A percentile compares a stretch with the other conserved stretches of the same genome.
phyloP scores from a whole-genome alignment of 2,113 vertebrate species.

The Tor tambroides region DNA sequence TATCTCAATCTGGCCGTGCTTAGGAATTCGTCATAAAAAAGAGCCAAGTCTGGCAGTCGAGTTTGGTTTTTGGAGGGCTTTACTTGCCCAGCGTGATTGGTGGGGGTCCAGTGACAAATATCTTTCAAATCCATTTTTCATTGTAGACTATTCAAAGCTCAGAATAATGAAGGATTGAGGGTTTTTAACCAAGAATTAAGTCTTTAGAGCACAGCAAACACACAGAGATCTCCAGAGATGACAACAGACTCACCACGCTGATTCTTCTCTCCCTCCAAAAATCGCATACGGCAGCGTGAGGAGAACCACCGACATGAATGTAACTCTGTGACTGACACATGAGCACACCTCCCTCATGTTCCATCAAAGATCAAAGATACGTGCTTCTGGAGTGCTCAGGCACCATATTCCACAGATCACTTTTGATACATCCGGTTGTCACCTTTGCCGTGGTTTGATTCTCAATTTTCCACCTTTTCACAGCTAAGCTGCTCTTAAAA shows the following conservation, averaged over 20 bases:
- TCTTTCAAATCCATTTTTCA: slow-evolving; percentile 51
- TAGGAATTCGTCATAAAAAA: not conserved
- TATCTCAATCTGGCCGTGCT: slow-evolving; percentile 15
- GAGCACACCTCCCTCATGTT: slow-evolving; percentile 46
- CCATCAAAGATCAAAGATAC: slow-evolving; percentile 46
- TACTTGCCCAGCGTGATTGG: slow-evolving; percentile 8
- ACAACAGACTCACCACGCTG: slow-evolving; percentile 25
- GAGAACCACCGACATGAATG: slow-evolving; percentile 24
- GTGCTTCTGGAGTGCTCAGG: slow-evolving; percentile 32
- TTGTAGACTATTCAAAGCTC: slow-evolving; percentile 30
- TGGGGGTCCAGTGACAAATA: slow-evolving; percentile 41
- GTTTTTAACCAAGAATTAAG: slow-evolving; percentile 43
- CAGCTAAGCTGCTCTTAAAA: slow-evolving; percentile 46
- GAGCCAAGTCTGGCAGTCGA: not conserved
- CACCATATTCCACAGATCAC: slow-evolving; percentile 36
- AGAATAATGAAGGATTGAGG: slow-evolving; percentile 42
- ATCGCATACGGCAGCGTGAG: slow-evolving; percentile 33
- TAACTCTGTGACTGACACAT: slow-evolving; percentile 43
- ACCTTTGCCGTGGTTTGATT: slow-evolving; percentile 50
- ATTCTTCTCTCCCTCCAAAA: slow-evolving; percentile 42
- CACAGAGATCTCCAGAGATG: slow-evolving; percentile 18
- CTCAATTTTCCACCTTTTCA: slow-evolving; percentile 47
- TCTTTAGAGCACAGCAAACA: slow-evolving; percentile 41
- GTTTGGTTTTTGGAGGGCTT: slow-evolving; percentile 30
- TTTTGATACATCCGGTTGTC: slow-evolving; percentile 45